Percentiles rank a stretch among this genome's conserved stretches.
Evolutionary conservation across 1,140 invertebrate genomes (phyloP).

Genomic region (Apis laboriosa): DNA sequence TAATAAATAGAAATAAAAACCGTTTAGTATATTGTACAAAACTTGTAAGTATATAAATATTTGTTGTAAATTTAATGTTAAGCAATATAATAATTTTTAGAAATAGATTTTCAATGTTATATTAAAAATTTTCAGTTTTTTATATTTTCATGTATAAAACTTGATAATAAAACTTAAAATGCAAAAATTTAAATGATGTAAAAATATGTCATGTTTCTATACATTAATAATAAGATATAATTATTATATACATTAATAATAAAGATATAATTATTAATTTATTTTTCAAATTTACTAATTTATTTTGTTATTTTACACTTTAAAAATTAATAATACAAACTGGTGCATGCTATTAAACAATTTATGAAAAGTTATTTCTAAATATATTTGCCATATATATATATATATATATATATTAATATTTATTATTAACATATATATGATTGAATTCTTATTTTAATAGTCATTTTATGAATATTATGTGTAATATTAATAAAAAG

Average conservation of each 20-base stretch:
- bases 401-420: background rate
- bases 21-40: background rate
- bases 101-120: background rate
- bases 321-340: background rate
- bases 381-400: background rate
- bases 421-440: background rate
- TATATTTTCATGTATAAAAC: too few species aligned
- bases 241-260: background rate
- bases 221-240: background rate
- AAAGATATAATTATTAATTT: background rate
- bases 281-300: background rate
- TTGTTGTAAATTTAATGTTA: background rate
- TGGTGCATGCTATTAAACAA: background rate
- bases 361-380: background rate
- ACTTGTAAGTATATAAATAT: background rate
- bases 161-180: too few species aligned
- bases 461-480: background rate
- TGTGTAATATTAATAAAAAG: background rate
- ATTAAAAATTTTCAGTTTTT: too few species aligned
- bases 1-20: background rate
- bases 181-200: too few species aligned
- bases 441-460: background rate
- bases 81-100: background rate
- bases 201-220: too few species aligned
- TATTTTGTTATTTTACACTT: background rate